A percentile compares a stretch with the other conserved stretches of the same genome.
These are phyloP conservation scores for Phalacrocorax aristotelis DNA, from an alignment of 2,113 vertebrate species.

Conservation along the genomic window DNA sequence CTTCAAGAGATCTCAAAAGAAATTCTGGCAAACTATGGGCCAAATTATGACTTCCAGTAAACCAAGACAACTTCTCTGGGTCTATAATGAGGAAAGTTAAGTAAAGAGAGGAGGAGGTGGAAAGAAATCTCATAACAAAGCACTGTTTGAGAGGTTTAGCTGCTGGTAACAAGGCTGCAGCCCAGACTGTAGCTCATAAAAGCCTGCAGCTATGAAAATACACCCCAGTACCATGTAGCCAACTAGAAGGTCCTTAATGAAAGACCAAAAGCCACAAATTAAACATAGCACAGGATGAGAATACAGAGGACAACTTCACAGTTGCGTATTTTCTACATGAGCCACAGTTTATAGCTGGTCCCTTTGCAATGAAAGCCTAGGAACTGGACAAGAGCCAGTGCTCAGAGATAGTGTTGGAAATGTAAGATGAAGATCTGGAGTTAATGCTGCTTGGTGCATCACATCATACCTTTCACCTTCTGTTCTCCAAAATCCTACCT, in stretches of 20 bases:
- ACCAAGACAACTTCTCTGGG: neutral
- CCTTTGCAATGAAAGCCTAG: neutral
- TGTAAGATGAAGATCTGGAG: neutral
- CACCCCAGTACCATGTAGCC: fast-evolving
- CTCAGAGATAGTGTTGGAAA: neutral
- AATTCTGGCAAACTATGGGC: neutral
- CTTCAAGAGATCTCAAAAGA: neutral
- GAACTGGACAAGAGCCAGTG: neutral
- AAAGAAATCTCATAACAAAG: neutral
- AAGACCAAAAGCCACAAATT: neutral
- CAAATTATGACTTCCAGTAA: neutral
- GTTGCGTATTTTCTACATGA: neutral
- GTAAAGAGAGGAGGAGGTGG: neutral
- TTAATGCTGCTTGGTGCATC: neutral
- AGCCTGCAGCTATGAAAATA: neutral
- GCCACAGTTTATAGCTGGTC: neutral
- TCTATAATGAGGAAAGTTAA: neutral
- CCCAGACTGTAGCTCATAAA: neutral
- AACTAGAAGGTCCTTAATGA: neutral
- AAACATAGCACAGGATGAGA: fast-evolving
- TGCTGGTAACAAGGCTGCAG: neutral
- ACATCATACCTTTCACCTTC: neutral
- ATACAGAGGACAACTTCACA: neutral
- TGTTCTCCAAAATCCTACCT: neutral
- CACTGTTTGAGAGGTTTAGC: neutral